These are phyloP conservation scores for Coenonympha glycerion DNA, from an alignment of 2,888 invertebrate genomes.

Conservation along the genomic window DNA sequence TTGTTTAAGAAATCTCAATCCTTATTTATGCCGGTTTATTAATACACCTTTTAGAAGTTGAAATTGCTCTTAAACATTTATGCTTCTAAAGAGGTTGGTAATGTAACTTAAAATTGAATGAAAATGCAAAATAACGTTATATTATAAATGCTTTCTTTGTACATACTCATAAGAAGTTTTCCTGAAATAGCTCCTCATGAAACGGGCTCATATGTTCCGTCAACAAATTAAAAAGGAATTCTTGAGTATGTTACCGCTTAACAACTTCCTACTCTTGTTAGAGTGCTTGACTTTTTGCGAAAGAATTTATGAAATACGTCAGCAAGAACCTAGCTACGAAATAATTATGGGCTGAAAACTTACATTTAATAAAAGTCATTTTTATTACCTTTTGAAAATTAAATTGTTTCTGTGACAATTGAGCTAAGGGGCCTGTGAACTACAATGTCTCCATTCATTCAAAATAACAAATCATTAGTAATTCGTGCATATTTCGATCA, in stretches of 20 bases:
- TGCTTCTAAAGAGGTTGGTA: too few species aligned
- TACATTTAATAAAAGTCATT: neutral
- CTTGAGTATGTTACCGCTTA: conserved; percentile 16
- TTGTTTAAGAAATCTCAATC: too few species aligned
- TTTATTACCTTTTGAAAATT: neutral
- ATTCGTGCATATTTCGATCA: too few species aligned
- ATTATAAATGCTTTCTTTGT: neutral
- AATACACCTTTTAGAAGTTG: too few species aligned
- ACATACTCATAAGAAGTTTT: conserved; percentile 2
- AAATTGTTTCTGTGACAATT: neutral
- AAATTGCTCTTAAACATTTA: too few species aligned
- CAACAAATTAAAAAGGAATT: conserved; percentile 20
- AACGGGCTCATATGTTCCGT: neutral
- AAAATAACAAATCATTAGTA: too few species aligned
- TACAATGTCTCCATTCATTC: too few species aligned
- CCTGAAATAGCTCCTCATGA: conserved; percentile 1
- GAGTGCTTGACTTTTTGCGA: conserved; percentile 19
- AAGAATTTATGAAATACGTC: conserved; percentile 12
- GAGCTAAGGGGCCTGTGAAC: too few species aligned
- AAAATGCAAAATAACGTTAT: neutral
- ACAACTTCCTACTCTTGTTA: conserved; percentile 13
- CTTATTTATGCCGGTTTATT: too few species aligned
- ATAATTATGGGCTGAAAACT: neutral
- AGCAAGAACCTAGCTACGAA: neutral
- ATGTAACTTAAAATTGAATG: too few species aligned